These are phyloP conservation scores for Calonectris borealis DNA, from an alignment of 2,113 vertebrate species.

Conservation along the genomic window DNA sequence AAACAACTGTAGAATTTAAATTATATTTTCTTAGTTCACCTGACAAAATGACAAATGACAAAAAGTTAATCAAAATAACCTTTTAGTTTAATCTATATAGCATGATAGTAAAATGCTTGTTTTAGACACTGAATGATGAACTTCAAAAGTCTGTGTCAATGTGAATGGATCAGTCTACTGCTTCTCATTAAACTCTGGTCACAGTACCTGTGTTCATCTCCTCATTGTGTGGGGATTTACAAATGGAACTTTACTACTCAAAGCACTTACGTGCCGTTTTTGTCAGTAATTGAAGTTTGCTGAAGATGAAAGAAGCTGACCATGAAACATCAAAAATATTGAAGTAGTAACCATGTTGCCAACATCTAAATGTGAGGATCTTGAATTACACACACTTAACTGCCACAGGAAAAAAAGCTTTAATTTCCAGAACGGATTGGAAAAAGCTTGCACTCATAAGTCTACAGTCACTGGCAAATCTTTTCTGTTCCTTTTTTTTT, in stretches of 20 bases:
- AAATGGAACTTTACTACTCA: constrained; percentile 28
- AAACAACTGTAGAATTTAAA: background rate
- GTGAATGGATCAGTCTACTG: constrained; percentile 34
- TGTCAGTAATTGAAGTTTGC: constrained; percentile 67
- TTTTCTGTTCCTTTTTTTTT: background rate
- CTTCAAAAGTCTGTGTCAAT: constrained; percentile 24
- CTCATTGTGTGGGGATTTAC: constrained; percentile 28
- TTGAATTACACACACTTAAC: constrained; percentile 24
- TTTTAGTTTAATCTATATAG: constrained; percentile 13
- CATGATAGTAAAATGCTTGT: constrained; percentile 14
- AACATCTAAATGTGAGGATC: constrained; percentile 15
- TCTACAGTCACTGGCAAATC: background rate
- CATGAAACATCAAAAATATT: constrained; percentile 66
- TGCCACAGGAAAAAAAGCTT: constrained; percentile 2
- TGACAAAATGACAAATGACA: background rate
- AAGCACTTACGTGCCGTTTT: constrained; percentile 41
- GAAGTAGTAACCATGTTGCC: constrained; percentile 40
- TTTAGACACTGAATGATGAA: constrained; percentile 31
- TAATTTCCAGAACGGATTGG: constrained; percentile 24
- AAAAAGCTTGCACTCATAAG: background rate
- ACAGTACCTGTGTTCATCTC: background rate
- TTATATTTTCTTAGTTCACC: background rate
- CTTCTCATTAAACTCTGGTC: constrained; percentile 55
- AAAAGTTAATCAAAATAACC: constrained; percentile 31
- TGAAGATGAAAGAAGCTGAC: constrained; percentile 70